Base-by-base conservation (phyloP, 2,113 vertebrate genomes). In the Rhabdornis inornatus region DNA sequence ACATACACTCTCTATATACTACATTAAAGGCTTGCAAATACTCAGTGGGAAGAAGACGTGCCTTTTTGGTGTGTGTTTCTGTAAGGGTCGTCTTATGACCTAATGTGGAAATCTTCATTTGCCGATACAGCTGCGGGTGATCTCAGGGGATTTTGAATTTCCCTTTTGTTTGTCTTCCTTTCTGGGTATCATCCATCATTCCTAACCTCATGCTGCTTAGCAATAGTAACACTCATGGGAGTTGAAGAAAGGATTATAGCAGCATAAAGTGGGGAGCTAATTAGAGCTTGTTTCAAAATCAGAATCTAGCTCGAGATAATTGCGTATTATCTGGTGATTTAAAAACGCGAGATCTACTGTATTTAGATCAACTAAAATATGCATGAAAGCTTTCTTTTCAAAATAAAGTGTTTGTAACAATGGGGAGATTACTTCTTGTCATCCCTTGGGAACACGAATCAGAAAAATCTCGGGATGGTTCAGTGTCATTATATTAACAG, bases 111-210 rank as follows among this genome's bases (percentile, higher is more conserved):
- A 95, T 96, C 92, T 86, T 93, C 83, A 90, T 97, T 95, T 94
- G 83, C 88, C 94, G 86, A 79, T 88, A 87, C 92, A 95, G 93
- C 90, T 95, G 94, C 74, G 90, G 93, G 90, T 93, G 87, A 80
- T 95, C 96, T 95, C 94, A 59, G 89, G 96, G 92, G 96, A 94
- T 93, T 95, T 87, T 97, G 87, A 79, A 93, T 95, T 95, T 97
- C 92, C 93, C 96, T 94, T 96, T 96, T 96, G 95, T 96, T 94
- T 96, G 88, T 94, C 95, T 97, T 92, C 94, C 87, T 91, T 95
- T 95, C 96, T 95, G 86, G 94, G 90, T 91, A 89, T 96, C 96
- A 94, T 96, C 97, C 94, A 90, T 97, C 95, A 95, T 97, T 96
- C 94, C 94, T 92, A 92, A 96, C 94, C 96, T 96, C 93, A 75